Evolutionary conservation across 2,113 vertebrate species (phyloP).

Genomic region (Mungos mungo): DNA sequence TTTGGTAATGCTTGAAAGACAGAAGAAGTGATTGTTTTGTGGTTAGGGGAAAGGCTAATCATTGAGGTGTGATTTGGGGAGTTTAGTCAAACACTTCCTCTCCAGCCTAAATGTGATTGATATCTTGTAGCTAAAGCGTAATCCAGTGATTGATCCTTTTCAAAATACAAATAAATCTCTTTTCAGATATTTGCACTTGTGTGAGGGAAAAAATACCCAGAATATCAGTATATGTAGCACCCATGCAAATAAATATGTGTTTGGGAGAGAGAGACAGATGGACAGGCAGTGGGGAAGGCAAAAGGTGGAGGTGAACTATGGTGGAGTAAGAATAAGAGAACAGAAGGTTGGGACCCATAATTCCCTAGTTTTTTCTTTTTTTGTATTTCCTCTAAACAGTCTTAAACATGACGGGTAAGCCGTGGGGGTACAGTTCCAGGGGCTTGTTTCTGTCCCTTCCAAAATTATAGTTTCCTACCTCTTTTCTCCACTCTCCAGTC

Average conservation of each 20-base stretch:
- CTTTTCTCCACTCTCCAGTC: background rate
- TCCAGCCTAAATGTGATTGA: background rate
- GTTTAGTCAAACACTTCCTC: background rate
- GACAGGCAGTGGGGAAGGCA: too few species aligned
- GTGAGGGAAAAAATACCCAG: background rate
- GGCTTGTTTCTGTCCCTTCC: background rate
- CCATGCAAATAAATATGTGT: background rate
- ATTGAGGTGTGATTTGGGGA: background rate
- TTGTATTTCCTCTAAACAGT: background rate
- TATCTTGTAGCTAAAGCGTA: background rate
- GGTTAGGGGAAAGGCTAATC: background rate
- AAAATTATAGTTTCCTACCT: background rate
- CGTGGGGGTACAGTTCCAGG: background rate
- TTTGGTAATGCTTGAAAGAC: background rate
- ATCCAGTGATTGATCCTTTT: background rate
- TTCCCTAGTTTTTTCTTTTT: background rate
- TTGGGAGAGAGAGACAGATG: background rate
- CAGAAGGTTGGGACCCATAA: background rate
- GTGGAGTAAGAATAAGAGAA: background rate
- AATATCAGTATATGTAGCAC: background rate
- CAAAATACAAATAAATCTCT: background rate
- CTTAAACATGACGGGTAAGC: background rate
- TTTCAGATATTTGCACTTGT: background rate
- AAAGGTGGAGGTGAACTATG: background rate
- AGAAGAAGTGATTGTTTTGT: background rate